Evolutionary conservation across 2,797 vertebrate species (phyloP).

Genomic region (Sardinella longiceps): DNA sequence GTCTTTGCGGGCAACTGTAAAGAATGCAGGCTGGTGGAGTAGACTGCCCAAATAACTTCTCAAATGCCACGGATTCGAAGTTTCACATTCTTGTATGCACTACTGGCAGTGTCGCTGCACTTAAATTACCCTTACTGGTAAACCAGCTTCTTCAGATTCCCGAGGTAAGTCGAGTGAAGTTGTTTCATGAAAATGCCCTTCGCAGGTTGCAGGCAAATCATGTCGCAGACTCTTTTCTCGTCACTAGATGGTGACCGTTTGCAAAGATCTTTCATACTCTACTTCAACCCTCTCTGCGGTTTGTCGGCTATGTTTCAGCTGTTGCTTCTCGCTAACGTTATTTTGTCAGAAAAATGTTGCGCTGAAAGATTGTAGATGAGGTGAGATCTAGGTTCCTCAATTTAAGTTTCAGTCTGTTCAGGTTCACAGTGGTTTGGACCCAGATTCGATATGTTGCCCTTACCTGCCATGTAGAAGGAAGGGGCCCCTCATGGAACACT

Average conservation of each 20-base stretch:
- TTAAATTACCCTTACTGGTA: slow-evolving; percentile 87
- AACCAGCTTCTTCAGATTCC: slow-evolving; percentile 80
- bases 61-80: slow-evolving; percentile 44
- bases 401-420: too few relatives aligned
- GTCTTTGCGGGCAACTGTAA: not conserved
- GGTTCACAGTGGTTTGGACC: too few relatives aligned
- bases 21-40: slow-evolving; percentile 60
- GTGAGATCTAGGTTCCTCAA: too few relatives aligned
- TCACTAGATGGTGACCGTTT: not conserved
- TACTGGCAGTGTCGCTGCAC: slow-evolving; percentile 91
- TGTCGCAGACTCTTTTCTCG: not conserved
- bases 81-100: slow-evolving; percentile 84
- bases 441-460: too few relatives aligned
- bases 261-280: too few relatives aligned
- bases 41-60: slow-evolving; percentile 38
- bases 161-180: slow-evolving; percentile 74
- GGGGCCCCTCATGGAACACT: too few relatives aligned
- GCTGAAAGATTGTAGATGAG: too few relatives aligned
- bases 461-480: too few relatives aligned
- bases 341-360: too few relatives aligned
- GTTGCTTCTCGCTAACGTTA: not conserved
- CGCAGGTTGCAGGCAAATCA: too few relatives aligned
- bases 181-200: too few relatives aligned
- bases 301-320: not conserved
- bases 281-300: too few relatives aligned